Base-by-base conservation (phyloP, 2,797 vertebrate genomes). In the Vultur gryphus region DNA sequence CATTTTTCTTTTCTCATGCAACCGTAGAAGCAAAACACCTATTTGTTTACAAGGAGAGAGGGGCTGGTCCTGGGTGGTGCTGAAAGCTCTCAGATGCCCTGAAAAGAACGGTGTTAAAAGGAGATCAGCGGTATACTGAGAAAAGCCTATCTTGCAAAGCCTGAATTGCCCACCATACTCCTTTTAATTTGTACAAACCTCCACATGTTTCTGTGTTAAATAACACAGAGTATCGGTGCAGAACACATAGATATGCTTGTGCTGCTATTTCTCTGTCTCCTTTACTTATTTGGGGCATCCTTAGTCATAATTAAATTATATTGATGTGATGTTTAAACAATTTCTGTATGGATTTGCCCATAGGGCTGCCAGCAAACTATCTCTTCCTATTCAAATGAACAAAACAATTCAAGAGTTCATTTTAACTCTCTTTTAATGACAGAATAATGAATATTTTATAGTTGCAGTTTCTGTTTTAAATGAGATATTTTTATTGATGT, bases 281-380 rank as follows among this genome's bases (percentile, higher is more conserved):
- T 90, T 88, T 90, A 61, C 82, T 67, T 92, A 87, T 93, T 84
- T 93, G 76, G 62, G 46, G 49, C 75, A 31, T 7, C 7, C 15
- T 90, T 66, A 91, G 21, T 41, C 67, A 75, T 86, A 96, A 96
- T 97, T 96, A 95, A 97, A 89, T 90, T 92, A 77, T 48, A 95
- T 9, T 51, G 81, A 96, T 54, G 65, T 26, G 6, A 77, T 75
- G 37, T 84, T 97, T 94, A 95, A 95, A 93, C 70, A 80, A 41
- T 94, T 89, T 92, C 48, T 85, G 84, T 65, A 91, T 58, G 51
- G 75, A 89, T 95, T 91, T 95, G 49, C 48, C 93, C 90, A 77
- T 3, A 71, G 75, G 75, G 85, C 78, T 59, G 29, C 81, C 81
- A 59, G 67, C 49, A 91, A 89, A 84, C 72, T 33, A 1, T 66